A percentile compares a stretch with the other conserved stretches of the same genome.
Evolutionary conservation across 1,140 invertebrate genomes (phyloP).

Genomic region (Sinella curviseta): DNA sequence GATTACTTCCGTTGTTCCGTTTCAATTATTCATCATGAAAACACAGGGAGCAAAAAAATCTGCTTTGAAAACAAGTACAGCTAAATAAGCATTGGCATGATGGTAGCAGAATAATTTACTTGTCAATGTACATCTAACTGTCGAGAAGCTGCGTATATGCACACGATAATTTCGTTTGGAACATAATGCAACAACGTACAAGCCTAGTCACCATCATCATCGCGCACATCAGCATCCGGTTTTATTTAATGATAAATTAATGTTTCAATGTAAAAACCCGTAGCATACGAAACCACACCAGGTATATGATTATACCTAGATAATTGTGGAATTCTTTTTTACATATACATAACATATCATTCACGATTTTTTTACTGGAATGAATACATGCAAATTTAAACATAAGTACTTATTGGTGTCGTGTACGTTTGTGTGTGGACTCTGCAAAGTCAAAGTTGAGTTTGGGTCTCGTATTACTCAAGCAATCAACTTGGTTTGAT

Average conservation of each 20-base stretch:
- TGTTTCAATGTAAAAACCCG: background rate
- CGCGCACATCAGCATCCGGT: conserved; percentile 17
- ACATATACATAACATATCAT: no score
- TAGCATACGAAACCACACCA: background rate
- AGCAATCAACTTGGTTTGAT: no score
- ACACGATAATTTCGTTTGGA: background rate
- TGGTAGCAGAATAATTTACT: background rate
- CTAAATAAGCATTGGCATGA: background rate
- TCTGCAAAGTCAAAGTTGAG: no score
- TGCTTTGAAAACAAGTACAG: background rate
- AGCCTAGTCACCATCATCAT: background rate
- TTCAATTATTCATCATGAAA: background rate
- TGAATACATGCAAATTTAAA: no score
- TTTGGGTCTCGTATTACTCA: no score
- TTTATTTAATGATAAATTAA: conserved; percentile 6
- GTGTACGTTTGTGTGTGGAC: no score
- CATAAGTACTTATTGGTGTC: no score
- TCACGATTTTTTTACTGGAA: no score
- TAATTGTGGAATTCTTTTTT: background rate
- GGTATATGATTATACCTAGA: background rate
- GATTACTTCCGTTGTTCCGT: conserved; percentile 21
- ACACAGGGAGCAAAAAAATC: background rate
- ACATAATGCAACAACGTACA: background rate
- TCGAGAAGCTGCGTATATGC: background rate
- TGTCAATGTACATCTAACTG: background rate